Conservation (phyloP, 2,797 vertebrate genomes). For the Gambelia wislizenii region DNA sequence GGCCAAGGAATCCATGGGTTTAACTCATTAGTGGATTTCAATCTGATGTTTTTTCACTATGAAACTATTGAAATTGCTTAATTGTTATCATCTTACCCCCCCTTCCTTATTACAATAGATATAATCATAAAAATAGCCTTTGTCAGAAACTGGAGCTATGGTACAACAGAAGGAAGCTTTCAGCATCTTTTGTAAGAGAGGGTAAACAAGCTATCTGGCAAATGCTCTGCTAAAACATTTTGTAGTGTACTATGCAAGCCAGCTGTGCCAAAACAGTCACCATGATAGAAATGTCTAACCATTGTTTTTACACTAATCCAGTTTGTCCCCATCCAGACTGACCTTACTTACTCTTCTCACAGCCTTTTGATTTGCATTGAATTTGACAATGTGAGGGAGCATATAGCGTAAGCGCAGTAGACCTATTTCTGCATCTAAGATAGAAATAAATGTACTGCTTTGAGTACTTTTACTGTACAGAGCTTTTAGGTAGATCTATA, state of each 20-base stretch:
- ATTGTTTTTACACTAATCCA: conserved; percentile 78
- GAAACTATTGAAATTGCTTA: background rate
- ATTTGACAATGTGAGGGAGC: conserved; percentile 76
- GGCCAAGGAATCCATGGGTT: background rate
- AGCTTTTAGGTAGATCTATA: conserved; percentile 88
- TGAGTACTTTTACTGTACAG: conserved; percentile 81
- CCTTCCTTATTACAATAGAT: too few species aligned
- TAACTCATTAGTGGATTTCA: background rate
- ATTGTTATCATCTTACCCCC: background rate
- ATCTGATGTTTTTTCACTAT: background rate
- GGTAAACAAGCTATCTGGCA: conserved; percentile 78
- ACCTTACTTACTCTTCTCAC: conserved; percentile 82
- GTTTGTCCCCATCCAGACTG: conserved; percentile 77
- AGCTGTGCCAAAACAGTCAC: conserved; percentile 74
- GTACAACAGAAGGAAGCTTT: conserved; percentile 72
- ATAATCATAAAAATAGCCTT: conserved; percentile 18
- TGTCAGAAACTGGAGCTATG: background rate
- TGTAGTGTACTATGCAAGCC: conserved; percentile 72
- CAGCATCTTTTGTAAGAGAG: conserved; percentile 76
- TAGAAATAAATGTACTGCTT: conserved; percentile 70
- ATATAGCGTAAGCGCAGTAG: conserved; percentile 76
- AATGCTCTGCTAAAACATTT: conserved; percentile 71
- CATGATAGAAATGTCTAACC: conserved; percentile 81
- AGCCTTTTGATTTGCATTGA: conserved; percentile 77
- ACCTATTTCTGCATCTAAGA: conserved; percentile 78